Percentiles rank a stretch among this genome's conserved stretches.
Evolutionary conservation across 2,113 vertebrate genomes (phyloP).

Genomic region (Stercorarius parasiticus): DNA sequence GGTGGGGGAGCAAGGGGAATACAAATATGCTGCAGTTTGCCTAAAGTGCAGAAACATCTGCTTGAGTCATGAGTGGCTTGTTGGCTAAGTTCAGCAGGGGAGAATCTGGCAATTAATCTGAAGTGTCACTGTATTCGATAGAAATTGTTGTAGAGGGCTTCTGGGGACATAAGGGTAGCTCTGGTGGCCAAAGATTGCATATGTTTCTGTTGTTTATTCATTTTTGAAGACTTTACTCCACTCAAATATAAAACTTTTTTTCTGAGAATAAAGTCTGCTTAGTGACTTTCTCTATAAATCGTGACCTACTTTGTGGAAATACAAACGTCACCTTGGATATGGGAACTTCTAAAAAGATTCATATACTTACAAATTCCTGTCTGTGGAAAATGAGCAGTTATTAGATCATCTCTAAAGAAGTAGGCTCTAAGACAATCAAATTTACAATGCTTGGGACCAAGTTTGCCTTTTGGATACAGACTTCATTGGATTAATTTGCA

Average conservation of each 20-base stretch:
- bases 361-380: background rate
- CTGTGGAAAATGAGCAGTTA: background rate
- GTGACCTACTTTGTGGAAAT: background rate
- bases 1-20: background rate
- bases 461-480: background rate
- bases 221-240: constrained; percentile 8
- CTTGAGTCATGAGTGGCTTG: background rate
- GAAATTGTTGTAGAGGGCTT: constrained; percentile 13
- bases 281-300: background rate
- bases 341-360: background rate
- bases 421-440: background rate
- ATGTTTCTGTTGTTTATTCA: background rate
- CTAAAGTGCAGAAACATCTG: constrained; percentile 37
- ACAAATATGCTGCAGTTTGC: background rate
- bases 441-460: background rate
- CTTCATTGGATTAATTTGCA: background rate
- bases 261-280: background rate
- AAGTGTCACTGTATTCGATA: background rate
- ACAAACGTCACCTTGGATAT: background rate
- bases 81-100: constrained; percentile 9
- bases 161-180: background rate
- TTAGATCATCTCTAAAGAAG: background rate
- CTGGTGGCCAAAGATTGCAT: background rate
- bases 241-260: background rate
- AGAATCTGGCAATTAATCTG: constrained; percentile 39